phyloP scores from a whole-genome alignment of 2,797 vertebrate species.

The Poecilia gillii region DNA sequence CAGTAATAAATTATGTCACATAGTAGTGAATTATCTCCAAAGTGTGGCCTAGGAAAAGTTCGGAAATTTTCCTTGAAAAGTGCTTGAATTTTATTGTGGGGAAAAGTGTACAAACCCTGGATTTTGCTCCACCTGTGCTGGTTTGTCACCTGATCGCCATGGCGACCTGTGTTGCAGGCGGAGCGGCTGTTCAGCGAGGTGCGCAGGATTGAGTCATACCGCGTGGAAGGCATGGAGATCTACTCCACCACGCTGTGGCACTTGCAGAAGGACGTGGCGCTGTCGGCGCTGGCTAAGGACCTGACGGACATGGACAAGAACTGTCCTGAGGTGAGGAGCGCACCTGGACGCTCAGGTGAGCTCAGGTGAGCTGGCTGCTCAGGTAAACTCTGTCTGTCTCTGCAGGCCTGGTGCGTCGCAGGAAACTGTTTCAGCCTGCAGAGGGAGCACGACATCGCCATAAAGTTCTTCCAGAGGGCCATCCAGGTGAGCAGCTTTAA shows the following conservation, averaged over 20 bases:
- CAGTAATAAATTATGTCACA: too few relatives aligned
- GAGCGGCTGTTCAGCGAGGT: constrained; percentile 96
- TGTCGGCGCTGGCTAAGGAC: constrained; percentile 96
- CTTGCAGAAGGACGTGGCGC: constrained; percentile 95
- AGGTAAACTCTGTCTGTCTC: neutral
- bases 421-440: constrained; percentile 99
- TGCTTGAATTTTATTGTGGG: too few relatives aligned
- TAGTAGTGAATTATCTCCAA: too few relatives aligned
- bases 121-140: neutral
- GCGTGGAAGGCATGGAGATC: constrained; percentile 98
- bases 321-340: constrained; percentile 85
- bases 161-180: constrained; percentile 77
- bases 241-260: constrained; percentile 98
- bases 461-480: constrained; percentile 98
- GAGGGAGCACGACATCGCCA: constrained; percentile 96
- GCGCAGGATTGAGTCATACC: constrained; percentile 92
- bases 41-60: too few relatives aligned
- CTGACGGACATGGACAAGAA: constrained; percentile 99
- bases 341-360: neutral
- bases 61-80: too few relatives aligned
- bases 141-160: neutral
- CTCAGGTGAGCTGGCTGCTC: neutral
- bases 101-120: too few relatives aligned
- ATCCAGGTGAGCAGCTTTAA: constrained; percentile 88
- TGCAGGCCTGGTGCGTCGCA: constrained; percentile 96